Evolutionary conservation across 2,888 invertebrate species (phyloP).

Genomic region (Pachydiplax longipennis): DNA sequence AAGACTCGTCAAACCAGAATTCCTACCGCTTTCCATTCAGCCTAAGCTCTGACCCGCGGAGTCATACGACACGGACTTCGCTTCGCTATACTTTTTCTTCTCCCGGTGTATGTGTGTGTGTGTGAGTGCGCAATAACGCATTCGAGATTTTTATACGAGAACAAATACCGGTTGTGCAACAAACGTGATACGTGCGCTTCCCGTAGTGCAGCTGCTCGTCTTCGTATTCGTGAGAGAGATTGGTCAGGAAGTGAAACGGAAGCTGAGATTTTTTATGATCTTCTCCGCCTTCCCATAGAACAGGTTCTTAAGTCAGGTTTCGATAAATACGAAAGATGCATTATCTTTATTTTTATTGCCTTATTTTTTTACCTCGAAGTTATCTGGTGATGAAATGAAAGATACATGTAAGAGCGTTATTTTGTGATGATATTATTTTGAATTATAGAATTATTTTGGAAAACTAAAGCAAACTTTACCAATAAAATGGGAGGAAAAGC

Average conservation of each 20-base stretch:
- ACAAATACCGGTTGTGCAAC: not conserved
- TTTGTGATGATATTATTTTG: too few relatives aligned
- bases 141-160: not conserved
- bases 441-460: too few relatives aligned
- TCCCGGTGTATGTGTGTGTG: not conserved
- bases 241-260: not conserved
- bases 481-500: too few relatives aligned
- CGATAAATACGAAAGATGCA: too few relatives aligned
- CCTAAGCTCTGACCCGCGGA: not conserved
- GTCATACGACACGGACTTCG: not conserved
- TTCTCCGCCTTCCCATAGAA: too few relatives aligned
- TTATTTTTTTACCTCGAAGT: too few relatives aligned
- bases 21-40: not conserved
- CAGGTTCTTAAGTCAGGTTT: too few relatives aligned
- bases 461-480: too few relatives aligned
- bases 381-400: too few relatives aligned
- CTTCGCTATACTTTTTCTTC: not conserved
- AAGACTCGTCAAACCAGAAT: conserved; percentile 9
- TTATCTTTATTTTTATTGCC: too few relatives aligned
- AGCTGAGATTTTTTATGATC: too few relatives aligned
- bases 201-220: not conserved
- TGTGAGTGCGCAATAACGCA: not conserved
- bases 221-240: not conserved
- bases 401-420: too few relatives aligned
- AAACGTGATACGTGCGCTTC: not conserved